These are phyloP conservation scores for Drosophila neotestacea DNA, from an alignment of 2,888 invertebrate genomes.

Conservation along the genomic window DNA sequence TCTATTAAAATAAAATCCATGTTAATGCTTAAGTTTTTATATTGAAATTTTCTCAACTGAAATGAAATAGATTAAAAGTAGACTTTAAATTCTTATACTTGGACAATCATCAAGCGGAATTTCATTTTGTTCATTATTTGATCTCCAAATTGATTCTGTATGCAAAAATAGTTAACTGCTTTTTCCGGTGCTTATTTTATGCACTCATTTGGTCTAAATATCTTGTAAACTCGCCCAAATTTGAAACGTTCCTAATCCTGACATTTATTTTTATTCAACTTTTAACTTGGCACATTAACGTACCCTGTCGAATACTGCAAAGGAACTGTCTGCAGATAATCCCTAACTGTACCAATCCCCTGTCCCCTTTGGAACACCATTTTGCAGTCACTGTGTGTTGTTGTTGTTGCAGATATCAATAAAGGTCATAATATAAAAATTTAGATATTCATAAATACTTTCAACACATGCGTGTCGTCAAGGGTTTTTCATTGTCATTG, in stretches of 20 bases:
- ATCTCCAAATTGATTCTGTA: not conserved
- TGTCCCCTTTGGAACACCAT: not conserved
- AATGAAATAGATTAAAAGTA: too few species aligned
- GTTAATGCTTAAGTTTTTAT: too few species aligned
- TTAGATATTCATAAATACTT: conserved; percentile 61
- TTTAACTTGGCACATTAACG: conserved; percentile 10
- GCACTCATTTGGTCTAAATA: not conserved
- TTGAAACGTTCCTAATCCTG: conserved; percentile 6
- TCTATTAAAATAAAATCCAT: too few species aligned
- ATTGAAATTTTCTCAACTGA: too few species aligned
- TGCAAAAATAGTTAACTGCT: too few species aligned
- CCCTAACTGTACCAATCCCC: not conserved
- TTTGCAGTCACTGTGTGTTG: conserved; percentile 29
- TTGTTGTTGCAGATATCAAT: conserved; percentile 39
- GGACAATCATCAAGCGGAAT: too few species aligned
- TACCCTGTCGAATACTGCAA: not conserved
- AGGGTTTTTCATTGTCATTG: conserved; percentile 12
- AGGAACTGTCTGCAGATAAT: not conserved
- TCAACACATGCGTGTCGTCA: conserved; percentile 55
- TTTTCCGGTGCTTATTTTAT: too few species aligned
- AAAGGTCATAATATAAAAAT: conserved; percentile 23
- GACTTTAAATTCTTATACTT: too few species aligned
- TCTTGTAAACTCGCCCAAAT: not conserved
- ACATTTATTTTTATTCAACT: conserved; percentile 18
- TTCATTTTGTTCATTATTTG: not conserved